Conservation (phyloP, 2,113 vertebrate genomes). For the Osmerus mordax region DNA sequence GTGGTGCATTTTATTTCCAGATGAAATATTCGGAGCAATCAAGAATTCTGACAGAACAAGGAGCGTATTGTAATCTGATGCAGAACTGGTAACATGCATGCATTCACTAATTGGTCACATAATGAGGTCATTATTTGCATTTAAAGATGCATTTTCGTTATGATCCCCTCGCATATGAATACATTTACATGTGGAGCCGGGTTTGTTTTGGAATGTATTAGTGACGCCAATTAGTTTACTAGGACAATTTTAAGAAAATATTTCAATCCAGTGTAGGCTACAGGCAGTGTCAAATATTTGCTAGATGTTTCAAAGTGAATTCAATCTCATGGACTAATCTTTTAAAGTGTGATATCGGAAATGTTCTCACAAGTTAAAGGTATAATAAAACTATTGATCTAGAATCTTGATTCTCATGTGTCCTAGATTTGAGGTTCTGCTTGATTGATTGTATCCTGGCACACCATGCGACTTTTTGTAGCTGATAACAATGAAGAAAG, state of each 20-base stretch:
- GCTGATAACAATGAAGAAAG: neutral
- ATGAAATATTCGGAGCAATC: neutral
- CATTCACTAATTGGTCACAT: constrained; percentile 65
- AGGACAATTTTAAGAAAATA: constrained; percentile 63
- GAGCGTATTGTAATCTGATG: constrained; percentile 54
- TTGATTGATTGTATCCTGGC: constrained; percentile 5
- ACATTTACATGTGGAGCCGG: constrained; percentile 63
- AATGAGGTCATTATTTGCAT: constrained; percentile 74
- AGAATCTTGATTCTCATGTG: constrained; percentile 11
- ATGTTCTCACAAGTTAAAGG: neutral
- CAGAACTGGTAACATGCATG: constrained; percentile 51
- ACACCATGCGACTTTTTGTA: neutral
- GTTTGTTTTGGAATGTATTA: constrained; percentile 73
- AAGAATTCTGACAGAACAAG: constrained; percentile 57
- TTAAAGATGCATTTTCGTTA: constrained; percentile 72
- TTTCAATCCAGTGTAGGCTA: constrained; percentile 11
- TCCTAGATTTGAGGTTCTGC: constrained; percentile 37
- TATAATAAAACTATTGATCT: neutral
- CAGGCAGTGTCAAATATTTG: neutral
- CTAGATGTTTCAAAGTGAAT: constrained; percentile 20
- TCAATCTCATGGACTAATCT: neutral
- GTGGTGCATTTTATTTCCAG: neutral
- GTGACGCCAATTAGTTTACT: constrained; percentile 80
- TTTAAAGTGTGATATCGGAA: neutral
- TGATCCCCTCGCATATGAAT: constrained; percentile 70